phyloP scores from a whole-genome alignment of 2,113 vertebrate species.

The Datnioides undecimradiatus region DNA sequence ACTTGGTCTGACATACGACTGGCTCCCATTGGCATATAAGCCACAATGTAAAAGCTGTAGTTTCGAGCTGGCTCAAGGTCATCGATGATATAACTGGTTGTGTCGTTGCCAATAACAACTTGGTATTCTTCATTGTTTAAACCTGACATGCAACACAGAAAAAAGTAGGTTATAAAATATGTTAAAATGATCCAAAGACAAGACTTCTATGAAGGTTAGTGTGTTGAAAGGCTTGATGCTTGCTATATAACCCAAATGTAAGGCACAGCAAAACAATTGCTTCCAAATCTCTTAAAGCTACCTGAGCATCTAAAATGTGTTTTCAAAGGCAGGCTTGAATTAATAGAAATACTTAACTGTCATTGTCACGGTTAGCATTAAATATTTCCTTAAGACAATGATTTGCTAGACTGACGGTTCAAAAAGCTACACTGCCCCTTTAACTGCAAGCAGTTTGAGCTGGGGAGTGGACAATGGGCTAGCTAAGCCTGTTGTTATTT shows the following conservation, averaged over 20 bases:
- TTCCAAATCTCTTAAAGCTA: slow-evolving; percentile 7
- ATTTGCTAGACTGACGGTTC: slow-evolving; percentile 23
- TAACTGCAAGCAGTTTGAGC: slow-evolving; percentile 58
- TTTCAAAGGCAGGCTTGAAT: background rate
- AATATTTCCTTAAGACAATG: slow-evolving; percentile 22
- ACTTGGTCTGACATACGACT: slow-evolving; percentile 99
- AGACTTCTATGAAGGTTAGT: background rate
- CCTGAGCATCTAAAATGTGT: slow-evolving; percentile 29
- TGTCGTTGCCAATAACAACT: slow-evolving; percentile 97
- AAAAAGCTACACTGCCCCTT: slow-evolving; percentile 61
- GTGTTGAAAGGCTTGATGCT: slow-evolving; percentile 4
- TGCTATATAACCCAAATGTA: too few relatives aligned
- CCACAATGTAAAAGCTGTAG: slow-evolving; percentile 98
- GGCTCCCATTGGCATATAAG: slow-evolving; percentile 98
- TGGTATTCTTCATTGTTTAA: slow-evolving; percentile 99
- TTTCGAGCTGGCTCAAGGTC: slow-evolving; percentile 95
- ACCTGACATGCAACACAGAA: slow-evolving; percentile 80
- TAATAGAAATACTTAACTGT: slow-evolving; percentile 6
- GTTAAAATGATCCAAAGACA: background rate
- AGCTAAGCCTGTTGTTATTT: slow-evolving; percentile 72
- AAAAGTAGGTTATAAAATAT: slow-evolving; percentile 17
- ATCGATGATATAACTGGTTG: slow-evolving; percentile 95
- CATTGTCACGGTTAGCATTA: background rate
- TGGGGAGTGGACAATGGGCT: slow-evolving; percentile 65
- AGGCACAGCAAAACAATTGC: slow-evolving; percentile 19